Base-by-base conservation (phyloP, 2,888 invertebrate species). In the Tineola bisselliella region DNA sequence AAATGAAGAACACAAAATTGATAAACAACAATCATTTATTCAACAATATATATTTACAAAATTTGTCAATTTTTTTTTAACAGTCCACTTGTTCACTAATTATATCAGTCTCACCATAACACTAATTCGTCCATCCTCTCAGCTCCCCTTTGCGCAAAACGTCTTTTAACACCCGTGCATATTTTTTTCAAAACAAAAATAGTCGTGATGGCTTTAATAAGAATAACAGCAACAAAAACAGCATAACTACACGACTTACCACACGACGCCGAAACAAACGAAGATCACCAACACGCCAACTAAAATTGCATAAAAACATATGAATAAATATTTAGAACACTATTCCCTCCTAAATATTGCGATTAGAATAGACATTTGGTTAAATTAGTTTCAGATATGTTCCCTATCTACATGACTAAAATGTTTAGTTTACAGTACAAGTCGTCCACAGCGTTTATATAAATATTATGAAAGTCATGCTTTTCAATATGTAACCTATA, bases 261-360 rank as follows among this genome's bases (percentile, higher is more conserved):
- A 12, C 25, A 25, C 25, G n/a, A 38, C 38, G 38, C 38, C 38
- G n/a, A 10, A 12, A 10, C 38, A 38, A 10, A 3, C 43, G 43
- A 48, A 17, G 48, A 48, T 48, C 48, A 48, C 48, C 48, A 10
- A 15, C 65, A 59, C 80, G 67, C 75, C 80, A 81, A 81, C 84
- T 84, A 83, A 74, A 84, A 84, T 76, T 72, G 67, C 64, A 64
- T 63, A 63, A 61, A 44, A 60, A 38, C 10, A n/a, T 38, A 38
- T 38, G 38, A 38, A n/a, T n/a, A 38, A 1, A n/a, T 38, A 10
- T 6, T 10, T 38, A 38, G 25, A 25, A 25, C 6, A 25, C 4
- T 25, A 6, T 6, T n/a, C n/a, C n/a, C n/a, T n/a, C 25, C 25
- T 25, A 25, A 2, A 2, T 25, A 25, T 25, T 25, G 25, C 4